Conservation (phyloP, 2,888 invertebrate species). For the Steromphala cineraria region DNA sequence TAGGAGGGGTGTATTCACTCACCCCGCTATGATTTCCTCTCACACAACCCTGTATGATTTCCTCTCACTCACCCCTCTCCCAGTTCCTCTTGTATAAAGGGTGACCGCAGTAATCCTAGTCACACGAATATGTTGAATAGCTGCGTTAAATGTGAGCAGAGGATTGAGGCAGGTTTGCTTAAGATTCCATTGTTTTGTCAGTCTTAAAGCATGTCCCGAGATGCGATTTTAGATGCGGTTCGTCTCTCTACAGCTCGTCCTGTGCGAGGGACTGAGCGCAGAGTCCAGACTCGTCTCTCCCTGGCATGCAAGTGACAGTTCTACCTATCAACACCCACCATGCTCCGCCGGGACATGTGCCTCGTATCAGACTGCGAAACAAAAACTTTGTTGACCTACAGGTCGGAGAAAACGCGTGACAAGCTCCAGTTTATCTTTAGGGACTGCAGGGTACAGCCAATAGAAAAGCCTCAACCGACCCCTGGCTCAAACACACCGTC, state of each 20-base stretch:
- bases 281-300: neutral
- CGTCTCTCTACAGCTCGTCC: neutral
- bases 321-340: constrained; percentile 6
- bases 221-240: neutral
- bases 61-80: neutral
- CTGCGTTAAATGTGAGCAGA: neutral
- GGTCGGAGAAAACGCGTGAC: constrained; percentile 26
- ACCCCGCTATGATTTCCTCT: no score
- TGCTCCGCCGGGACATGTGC: constrained; percentile 21
- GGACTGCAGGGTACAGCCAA: constrained; percentile 11
- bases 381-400: constrained; percentile 28
- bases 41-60: no score
- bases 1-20: no score
- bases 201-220: neutral
- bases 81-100: neutral
- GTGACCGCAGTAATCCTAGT: neutral
- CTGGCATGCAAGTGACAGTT: neutral
- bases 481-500: neutral
- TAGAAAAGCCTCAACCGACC: neutral
- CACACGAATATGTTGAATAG: constrained; percentile 4
- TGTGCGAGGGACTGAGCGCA: neutral
- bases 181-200: neutral
- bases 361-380: constrained; percentile 25
- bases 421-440: constrained; percentile 24
- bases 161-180: constrained; percentile 13